Base-by-base conservation (phyloP, 2,797 vertebrate species). In the Spheniscus humboldti region DNA sequence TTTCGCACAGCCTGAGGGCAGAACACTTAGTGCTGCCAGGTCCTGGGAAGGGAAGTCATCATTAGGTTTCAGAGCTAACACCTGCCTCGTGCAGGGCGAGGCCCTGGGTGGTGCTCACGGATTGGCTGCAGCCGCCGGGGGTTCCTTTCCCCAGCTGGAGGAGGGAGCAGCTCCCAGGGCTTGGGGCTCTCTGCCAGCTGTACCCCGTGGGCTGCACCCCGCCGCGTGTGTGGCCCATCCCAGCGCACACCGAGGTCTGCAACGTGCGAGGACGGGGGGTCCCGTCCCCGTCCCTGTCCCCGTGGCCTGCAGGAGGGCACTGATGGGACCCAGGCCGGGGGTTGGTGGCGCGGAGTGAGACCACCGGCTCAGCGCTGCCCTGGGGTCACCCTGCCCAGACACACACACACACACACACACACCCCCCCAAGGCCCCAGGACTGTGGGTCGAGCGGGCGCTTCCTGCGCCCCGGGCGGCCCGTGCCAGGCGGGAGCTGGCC, bases 251-350 rank as follows among this genome's bases (percentile, higher is more conserved):
- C 6, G 12, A 33, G 7, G 33, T 14, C 52, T 25, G 16, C 4
- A 9, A 1, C 2, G 4, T 30, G 17, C 3, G 9, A 56, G 56
- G 31, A 22, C 0, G 0, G 6, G 6, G 8, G 20, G 10, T 72
- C 35, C 67, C 53, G 12, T 56, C 15, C 50, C 62, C 35, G 10
- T 8, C 69, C 31, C 39, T 6, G 2, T 3, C 55, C 73, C 7
- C 20, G 8, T 0, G 2, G 5, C 48, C 18, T 7, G 53, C 24
- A 35, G 68, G 35, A 39, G 33, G 73, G 15, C 47, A 20, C 50
- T 0, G 2, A 13, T 5, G 24, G 56, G 20, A 35, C 56, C 33
- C 43, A 35, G 68, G 11, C 68, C 5, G 4, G 25, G 68, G 62
- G 3, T 15, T n/a, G 15, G 59, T 19, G 31, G 25, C 1, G 1